phyloP scores from a whole-genome alignment of 2,888 invertebrate species.

The Mylabris sibirica region DNA sequence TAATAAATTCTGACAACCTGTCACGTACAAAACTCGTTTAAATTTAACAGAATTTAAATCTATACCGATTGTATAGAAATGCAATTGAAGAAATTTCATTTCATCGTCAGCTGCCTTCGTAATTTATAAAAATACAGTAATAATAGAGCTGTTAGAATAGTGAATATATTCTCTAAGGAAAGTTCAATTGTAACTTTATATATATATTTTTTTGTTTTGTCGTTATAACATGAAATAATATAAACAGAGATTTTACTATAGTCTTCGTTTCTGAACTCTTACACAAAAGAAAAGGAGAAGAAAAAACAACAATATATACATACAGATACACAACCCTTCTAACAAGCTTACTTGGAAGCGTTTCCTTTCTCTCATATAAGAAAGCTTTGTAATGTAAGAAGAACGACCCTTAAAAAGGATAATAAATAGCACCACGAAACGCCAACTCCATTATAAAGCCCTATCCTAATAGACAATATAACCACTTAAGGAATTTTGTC shows the following conservation, averaged over 20 bases:
- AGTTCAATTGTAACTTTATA: too few species aligned
- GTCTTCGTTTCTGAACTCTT: neutral
- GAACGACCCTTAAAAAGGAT: conserved; percentile 42
- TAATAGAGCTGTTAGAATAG: too few species aligned
- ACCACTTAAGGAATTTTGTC: conserved; percentile 27
- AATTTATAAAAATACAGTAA: neutral
- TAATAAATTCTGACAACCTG: conserved; percentile 22
- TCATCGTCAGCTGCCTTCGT: too few species aligned
- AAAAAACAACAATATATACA: conserved; percentile 1
- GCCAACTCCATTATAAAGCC: conserved; percentile 33
- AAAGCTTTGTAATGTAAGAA: conserved; percentile 38
- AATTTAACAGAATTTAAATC: conserved; percentile 23
- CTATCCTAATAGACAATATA: conserved; percentile 24
- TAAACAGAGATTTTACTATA: neutral
- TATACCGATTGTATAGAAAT: neutral
- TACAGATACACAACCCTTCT: conserved; percentile 5
- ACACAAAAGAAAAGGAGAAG: neutral
- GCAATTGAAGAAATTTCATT: too few species aligned
- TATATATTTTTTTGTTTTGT: too few species aligned
- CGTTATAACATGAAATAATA: neutral
- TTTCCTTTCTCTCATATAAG: conserved; percentile 42
- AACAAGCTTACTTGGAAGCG: conserved; percentile 35
- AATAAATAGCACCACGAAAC: conserved; percentile 39
- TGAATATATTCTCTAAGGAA: too few species aligned
- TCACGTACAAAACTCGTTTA: conserved; percentile 21